These are phyloP conservation scores for Podocnemis expansa DNA, from an alignment of 2,113 vertebrate genomes.

Conservation along the genomic window DNA sequence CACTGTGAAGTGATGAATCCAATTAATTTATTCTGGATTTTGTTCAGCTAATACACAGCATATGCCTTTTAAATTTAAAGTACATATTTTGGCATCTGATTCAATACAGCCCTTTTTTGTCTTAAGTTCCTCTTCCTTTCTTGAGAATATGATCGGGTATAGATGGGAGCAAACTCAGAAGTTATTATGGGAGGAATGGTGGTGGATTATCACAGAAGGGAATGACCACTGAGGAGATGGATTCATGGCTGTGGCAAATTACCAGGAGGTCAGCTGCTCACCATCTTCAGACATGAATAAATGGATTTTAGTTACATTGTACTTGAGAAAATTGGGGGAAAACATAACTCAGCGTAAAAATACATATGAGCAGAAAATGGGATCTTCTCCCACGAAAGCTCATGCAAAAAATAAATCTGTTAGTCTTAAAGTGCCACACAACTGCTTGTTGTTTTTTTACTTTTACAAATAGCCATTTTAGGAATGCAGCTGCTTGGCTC, in stretches of 20 bases:
- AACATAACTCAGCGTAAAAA: background rate
- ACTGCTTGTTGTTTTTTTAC: too few species aligned
- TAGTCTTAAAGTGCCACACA: too few species aligned
- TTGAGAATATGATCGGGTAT: background rate
- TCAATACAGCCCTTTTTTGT: background rate
- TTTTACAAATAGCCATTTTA: background rate
- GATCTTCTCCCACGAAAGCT: too few species aligned
- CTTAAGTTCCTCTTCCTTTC: background rate
- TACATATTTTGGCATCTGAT: rapidly evolving
- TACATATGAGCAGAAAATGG: background rate
- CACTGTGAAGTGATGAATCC: background rate
- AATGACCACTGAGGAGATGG: background rate
- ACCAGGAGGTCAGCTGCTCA: background rate
- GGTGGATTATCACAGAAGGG: background rate
- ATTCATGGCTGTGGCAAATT: background rate
- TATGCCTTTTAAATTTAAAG: background rate
- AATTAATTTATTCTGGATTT: background rate
- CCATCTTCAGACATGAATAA: background rate
- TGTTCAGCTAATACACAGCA: background rate
- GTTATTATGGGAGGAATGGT: background rate
- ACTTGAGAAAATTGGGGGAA: background rate
- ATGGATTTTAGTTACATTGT: background rate
- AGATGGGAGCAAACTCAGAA: background rate
- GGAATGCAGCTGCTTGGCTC: background rate
- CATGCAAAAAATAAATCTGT: too few species aligned